Conservation (phyloP, 2,797 vertebrate species). For the Peromyscus nudipes region DNA sequence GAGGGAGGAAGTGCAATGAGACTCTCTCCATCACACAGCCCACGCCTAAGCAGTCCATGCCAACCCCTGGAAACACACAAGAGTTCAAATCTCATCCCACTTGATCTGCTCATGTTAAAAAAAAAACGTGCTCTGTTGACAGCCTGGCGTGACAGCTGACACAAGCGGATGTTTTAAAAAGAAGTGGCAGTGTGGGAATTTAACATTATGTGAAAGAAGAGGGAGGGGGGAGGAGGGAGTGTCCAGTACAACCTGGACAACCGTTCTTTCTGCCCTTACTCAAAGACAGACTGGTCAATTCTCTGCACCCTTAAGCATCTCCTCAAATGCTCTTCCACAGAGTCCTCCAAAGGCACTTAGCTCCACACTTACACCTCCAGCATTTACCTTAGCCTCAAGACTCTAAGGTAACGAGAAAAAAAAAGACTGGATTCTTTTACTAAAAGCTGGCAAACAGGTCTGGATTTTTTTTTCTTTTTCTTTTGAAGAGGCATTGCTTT, state of each 20-base stretch:
- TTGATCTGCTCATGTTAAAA: not conserved
- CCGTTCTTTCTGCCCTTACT: slow-evolving; percentile 69
- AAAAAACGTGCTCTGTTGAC: not conserved
- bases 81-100: slow-evolving; percentile 40
- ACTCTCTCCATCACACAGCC: slow-evolving; percentile 53
- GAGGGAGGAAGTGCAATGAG: not conserved
- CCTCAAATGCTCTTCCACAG: slow-evolving; percentile 73
- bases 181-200: slow-evolving; percentile 76
- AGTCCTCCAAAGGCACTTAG: slow-evolving; percentile 81
- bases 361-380: slow-evolving; percentile 59
- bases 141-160: slow-evolving; percentile 58
- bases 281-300: slow-evolving; percentile 73
- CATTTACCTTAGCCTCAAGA: slow-evolving; percentile 69
- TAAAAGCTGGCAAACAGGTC: slow-evolving; percentile 70
- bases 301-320: slow-evolving; percentile 67
- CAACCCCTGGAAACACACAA: slow-evolving; percentile 55
- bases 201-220: slow-evolving; percentile 65
- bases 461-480: not conserved
- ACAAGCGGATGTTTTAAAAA: slow-evolving; percentile 23
- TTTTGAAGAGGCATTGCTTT: slow-evolving; percentile 74
- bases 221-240: slow-evolving; percentile 38
- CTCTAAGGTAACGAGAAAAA: slow-evolving; percentile 76
- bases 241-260: slow-evolving; percentile 82
- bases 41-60: slow-evolving; percentile 63
- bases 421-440: slow-evolving; percentile 70